Base-by-base conservation (phyloP, 1,140 invertebrate genomes). In the Tribolium castaneum region DNA sequence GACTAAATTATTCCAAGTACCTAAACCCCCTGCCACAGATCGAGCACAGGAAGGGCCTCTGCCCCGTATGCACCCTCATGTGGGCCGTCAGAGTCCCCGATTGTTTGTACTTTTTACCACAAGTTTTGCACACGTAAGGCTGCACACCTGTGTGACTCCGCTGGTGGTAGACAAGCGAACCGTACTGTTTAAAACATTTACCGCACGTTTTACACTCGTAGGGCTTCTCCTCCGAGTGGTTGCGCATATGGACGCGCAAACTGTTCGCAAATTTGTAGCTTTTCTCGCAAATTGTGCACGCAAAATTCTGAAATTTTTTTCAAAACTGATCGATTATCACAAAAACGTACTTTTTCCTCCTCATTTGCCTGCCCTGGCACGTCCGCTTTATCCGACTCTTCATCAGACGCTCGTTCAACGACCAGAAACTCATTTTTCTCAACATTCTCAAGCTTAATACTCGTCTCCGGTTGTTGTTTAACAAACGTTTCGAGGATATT, bases 101-200 rank as follows among this genome's bases (percentile, higher is more conserved):
- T 35, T 83, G 81, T 35, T 77, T 81, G 86, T 94, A 94, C 10
- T 90, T 86, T 86, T 95, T 95, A 54, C 89, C 89, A 86, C 87
- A 88, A 54, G 88, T 73, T 82, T 87, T 86, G 79, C 87, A 89
- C 77, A 81, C 81, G 49, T 87, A 88, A n/a, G 93, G 92, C 84
- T 94, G 94, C 78, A 87, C 87, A 39, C 91, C 91, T 13, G 92
- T 93, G 80, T 95, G 93, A 49, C 89, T 90, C 39, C 92, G 87
- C 77, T 90, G 89, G 78, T 95, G 93, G 70, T 94, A 94, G 82
- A 94, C 94, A 1, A 95, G 84, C 80, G 88, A 87, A 19, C 87
- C 45, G 70, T 80, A 81, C 16, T 79, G 75, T 59, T 79, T 80
- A 35, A 81, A 85, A 51, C 75, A 71, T 77, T 84, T 84, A 9